Base-by-base conservation (phyloP, 2,888 invertebrate species). In the Limnephilus lunatus region DNA sequence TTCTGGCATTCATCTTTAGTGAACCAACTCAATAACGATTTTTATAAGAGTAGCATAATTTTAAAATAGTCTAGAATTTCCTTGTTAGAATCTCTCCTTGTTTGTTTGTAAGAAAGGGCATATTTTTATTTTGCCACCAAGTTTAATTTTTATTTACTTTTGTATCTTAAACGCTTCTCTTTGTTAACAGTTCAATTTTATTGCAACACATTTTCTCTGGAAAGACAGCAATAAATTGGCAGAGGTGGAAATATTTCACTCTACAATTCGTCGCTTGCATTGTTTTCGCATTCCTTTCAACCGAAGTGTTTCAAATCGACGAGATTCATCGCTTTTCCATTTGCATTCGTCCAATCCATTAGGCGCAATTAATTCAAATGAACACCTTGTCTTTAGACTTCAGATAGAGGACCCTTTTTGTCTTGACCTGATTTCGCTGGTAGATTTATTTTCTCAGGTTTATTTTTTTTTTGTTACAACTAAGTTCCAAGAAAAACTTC, bases 221-320 rank as follows among this genome's bases (percentile, higher is more conserved):
- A 48, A 3, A 15, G 15, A 48, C 12, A 44, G 15, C 48, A 68
- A 25, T 19, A 68, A 68, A 68, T 68, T 19, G 14, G 5, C 19
- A 25, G 25, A 25, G 53, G 4, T 19, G 53, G 25, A 68, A 68
- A 25, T 68, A 68, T 5, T 68, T 68, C 85, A 93, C 91, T 91
- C 85, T 83, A 82, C 82, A 86, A 39, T 88, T 90, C 91, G 91
- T 91, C 44, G 87, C 39, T 80, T 82, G 32, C 83, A 92, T 91
- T 91, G 91, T 91, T 92, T 92, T 92, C 83, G 80, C 53, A 88
- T 91, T 91, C 90, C 32, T 25, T n/a, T 48, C 31, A 91, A 92
- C 53, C 83, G 89, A 92, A 92, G 92, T 91, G 85, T 91, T 92
- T 92, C 85, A 91, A 68, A 68, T 68, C 53, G 53, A 68, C 53